Percentiles rank a stretch among this genome's conserved stretches.
Evolutionary conservation across 2,113 vertebrate species (phyloP).

Genomic region (Oryctolagus cuniculus): mOryCun1.1 NC_091434.1:6670501-6671000

Average conservation of each 20-base stretch:
- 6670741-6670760: conserved; percentile 97
- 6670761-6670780: conserved; percentile 95
- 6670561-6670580: too few species aligned
- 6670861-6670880: conserved; percentile 15
- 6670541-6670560: too few species aligned
- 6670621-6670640: background rate
- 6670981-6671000: background rate
- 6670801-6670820: conserved; percentile 94
- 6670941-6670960: background rate
- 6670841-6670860: conserved; percentile 62
- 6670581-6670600: too few species aligned
- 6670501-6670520: too few species aligned
- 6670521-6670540: too few species aligned
- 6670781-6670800: conserved; percentile 95
- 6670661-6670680: background rate
- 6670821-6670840: conserved; percentile 80
- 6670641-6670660: background rate
- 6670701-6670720: conserved; percentile 91
- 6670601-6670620: too few species aligned
- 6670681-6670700: background rate
- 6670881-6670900: background rate
- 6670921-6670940: conserved; percentile 18
- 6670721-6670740: conserved; percentile 94
- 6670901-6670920: background rate
- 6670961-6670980: background rate